Evolutionary conservation across 1,140 invertebrate species (phyloP), one percentile per base, ranked within the genome.

Genomic region (Dendrolimus kikuchii): DNA sequence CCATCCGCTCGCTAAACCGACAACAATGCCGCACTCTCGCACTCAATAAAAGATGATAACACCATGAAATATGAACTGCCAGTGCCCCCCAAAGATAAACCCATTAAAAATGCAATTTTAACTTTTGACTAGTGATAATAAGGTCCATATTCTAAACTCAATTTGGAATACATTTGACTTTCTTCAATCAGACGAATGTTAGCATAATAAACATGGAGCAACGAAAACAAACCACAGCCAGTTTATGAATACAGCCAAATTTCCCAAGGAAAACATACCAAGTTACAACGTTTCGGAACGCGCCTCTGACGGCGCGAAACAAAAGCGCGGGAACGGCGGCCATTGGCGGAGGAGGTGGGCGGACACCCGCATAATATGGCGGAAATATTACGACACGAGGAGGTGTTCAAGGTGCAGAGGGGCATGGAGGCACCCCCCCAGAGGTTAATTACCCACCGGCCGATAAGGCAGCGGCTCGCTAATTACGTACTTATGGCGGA

Each of bases 1-100:
- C 60, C 66, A 23, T 23, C 23, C 23, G 23, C 23, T 77, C 70
- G 75, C 45, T 86, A 86, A 84, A 86, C 79, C 82, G 71, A 76
- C 81, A 81, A 86, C 82, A 86, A 86, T 86, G 66, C 81, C 71
- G 23, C 23, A 23, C 76, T 66, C 78, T 86, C 79, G 81, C 82
- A 86, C 81, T 84, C 81, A 84, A 86, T 86, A 86, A 86, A 86
- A 86, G 77, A 86, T 84, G 83, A 86, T 86, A 86, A 84, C 79
- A 81, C 78, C 23, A 81, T 86, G 81, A 86, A 86, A 86, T 86
- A 84, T 83, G 82, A 84, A 86, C 81, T 81, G 73, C 64, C 72
- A 70, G 78, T 68, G 80, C 75, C 82, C 79, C 74, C 71, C 72
- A 51, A 50, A 57, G 41, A 52, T 53, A 55, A 49, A 51, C 38